These are phyloP conservation scores for Brachionus calyciflorus DNA, from an alignment of 1,140 invertebrate species.

Conservation along the genomic window DNA sequence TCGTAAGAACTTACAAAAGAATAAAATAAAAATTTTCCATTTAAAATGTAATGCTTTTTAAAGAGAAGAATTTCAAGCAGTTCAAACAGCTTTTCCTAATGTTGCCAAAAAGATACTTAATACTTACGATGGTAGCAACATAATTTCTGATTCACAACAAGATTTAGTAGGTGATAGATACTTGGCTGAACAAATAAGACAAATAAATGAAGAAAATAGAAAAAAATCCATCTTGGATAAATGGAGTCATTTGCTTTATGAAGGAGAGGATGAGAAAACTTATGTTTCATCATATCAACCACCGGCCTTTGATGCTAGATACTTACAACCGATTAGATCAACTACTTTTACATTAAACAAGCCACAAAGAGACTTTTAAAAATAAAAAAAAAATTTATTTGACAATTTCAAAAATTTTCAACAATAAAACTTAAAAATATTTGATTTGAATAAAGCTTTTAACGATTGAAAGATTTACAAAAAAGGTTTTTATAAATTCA, in stretches of 20 bases:
- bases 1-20: background rate
- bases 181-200: conserved; percentile 32
- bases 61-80: conserved; percentile 26
- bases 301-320: background rate
- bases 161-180: conserved; percentile 45
- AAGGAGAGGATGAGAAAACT: conserved; percentile 31
- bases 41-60: background rate
- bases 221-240: conserved; percentile 43
- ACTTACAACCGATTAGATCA: background rate
- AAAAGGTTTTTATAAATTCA: too few species aligned
- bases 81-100: conserved; percentile 41
- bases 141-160: conserved; percentile 27
- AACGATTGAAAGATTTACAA: too few species aligned
- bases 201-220: conserved; percentile 38
- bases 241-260: conserved; percentile 46
- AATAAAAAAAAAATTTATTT: background rate
- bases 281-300: conserved; percentile 22
- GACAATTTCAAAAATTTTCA: too few species aligned
- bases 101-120: conserved; percentile 5
- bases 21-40: background rate
- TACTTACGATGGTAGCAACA: conserved; percentile 32
- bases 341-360: conserved; percentile 43
- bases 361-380: background rate
- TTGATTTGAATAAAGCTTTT: too few species aligned
- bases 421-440: too few species aligned